phyloP scores from a whole-genome alignment of 2,797 vertebrate genomes.

The Pagetopsis macropterus region DNA sequence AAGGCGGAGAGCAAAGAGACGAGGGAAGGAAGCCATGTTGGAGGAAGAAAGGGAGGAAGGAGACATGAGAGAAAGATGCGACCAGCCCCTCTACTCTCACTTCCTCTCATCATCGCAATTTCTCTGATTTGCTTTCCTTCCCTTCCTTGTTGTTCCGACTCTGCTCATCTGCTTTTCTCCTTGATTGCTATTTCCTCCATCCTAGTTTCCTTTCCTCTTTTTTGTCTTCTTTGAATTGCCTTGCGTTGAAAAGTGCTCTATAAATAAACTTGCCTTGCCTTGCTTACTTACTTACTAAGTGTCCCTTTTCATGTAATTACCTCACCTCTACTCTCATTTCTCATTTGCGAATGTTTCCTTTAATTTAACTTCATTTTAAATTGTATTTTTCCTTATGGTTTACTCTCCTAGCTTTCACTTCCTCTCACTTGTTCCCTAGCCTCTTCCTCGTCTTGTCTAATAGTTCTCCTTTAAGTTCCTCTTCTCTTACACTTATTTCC shows the following conservation, averaged over 20 bases:
- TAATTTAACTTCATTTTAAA: neutral
- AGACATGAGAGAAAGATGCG: conserved; percentile 48
- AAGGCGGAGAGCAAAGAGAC: conserved; percentile 49
- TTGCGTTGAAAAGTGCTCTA: too few relatives aligned
- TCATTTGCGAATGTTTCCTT: neutral
- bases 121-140: conserved; percentile 37
- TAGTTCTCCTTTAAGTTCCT: conserved; percentile 4
- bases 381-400: neutral
- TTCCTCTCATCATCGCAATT: conserved; percentile 30
- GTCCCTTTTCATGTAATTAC: conserved; percentile 18
- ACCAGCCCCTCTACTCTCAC: conserved; percentile 44
- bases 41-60: conserved; percentile 54
- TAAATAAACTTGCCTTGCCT: too few relatives aligned
- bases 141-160: conserved; percentile 20
- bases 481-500: conserved; percentile 1
- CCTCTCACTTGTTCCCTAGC: neutral
- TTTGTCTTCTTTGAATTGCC: conserved; percentile 29
- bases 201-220: conserved; percentile 8
- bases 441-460: neutral
- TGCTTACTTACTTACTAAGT: conserved; percentile 8
- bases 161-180: conserved; percentile 35
- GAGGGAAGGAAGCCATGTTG: conserved; percentile 51
- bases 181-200: conserved; percentile 15
- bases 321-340: neutral
- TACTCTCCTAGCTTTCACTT: neutral